Evolutionary conservation across 2,113 vertebrate genomes (phyloP), one percentile per base, ranked within the genome.

Genomic region (Cheirogaleus medius): DNA sequence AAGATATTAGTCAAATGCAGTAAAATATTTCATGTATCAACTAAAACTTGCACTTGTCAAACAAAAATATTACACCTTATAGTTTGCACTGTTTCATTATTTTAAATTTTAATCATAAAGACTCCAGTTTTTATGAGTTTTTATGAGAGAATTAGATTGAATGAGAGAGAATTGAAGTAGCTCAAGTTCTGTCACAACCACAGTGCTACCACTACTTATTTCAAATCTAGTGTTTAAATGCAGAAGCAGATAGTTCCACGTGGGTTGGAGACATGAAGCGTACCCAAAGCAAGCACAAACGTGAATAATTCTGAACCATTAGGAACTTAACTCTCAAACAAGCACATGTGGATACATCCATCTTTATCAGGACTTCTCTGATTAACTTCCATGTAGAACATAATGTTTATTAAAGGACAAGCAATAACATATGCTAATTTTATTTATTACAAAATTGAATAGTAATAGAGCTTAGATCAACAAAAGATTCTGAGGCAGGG

Each of bases 71-170:
- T 86, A 77, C 1, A 74, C 32, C 32, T 92, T 94, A 47, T 9
- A 64, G 18, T 87, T 86, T 81, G 52, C 13, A 21, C 56, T 77
- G 21, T 73, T 73, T 60, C 18, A 34, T 39, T 91, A 14, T 76
- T 60, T 87, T 52, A 77, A 95, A 83, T 92, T 96, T 76, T 81
- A 87, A 76, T 89, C 66, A 63, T 69, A 87, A 47, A 76, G 42
- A 10, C 23, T 64, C 49, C 7, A 90, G 39, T 63, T 63, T 66
- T 34, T 69, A 49, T 84, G 58, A 88, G 37, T 63, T 63, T 66
- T 34, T 69, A 49, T 84, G 60, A 88, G 37, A 92, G 34, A 49
- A 56, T 69, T 74, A 58, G 74, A n/a, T n/a, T 21, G 58, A 93
- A 42, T 52, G 17, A 82, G 37, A 90, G n/a, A 92, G 42, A 88